Percentiles rank a stretch among this genome's conserved stretches.
These are phyloP conservation scores for Clarias laeviceps DNA, from an alignment of 2,797 vertebrate genomes.

Conservation along the genomic window DNA sequence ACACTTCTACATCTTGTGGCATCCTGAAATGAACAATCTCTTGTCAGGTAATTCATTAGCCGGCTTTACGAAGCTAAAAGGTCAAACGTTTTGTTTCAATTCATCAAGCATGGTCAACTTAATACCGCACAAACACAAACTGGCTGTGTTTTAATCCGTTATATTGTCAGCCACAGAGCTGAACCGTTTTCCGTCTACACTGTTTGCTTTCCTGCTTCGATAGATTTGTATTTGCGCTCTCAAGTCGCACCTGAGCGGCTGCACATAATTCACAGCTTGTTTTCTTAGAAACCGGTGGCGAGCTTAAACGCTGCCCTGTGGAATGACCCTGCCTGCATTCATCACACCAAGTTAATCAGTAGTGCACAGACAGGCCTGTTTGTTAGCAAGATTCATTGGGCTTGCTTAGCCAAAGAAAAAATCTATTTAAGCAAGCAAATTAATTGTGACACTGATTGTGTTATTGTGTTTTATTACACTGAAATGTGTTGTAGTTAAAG, in stretches of 20 bases:
- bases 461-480: slow-evolving; percentile 26
- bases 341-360: slow-evolving; percentile 73
- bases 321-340: slow-evolving; percentile 68
- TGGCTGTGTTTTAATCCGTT: slow-evolving; percentile 42
- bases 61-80: not conserved
- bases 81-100: slow-evolving; percentile 28
- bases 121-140: slow-evolving; percentile 2
- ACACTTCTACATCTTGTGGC: not conserved
- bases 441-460: slow-evolving; percentile 17
- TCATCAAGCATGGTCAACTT: slow-evolving; percentile 17
- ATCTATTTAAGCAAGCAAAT: slow-evolving; percentile 11
- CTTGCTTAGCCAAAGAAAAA: slow-evolving; percentile 38
- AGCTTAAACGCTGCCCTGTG: slow-evolving; percentile 63
- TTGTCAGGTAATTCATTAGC: not conserved
- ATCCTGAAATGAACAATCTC: slow-evolving; percentile 6
- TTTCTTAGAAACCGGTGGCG: slow-evolving; percentile 65
- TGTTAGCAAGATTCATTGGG: slow-evolving; percentile 63
- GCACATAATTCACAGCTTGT: slow-evolving; percentile 64
- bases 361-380: slow-evolving; percentile 55
- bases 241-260: slow-evolving; percentile 66
- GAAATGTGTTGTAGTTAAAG: slow-evolving; percentile 14
- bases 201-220: slow-evolving; percentile 70
- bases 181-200: slow-evolving; percentile 44
- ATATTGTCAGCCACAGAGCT: slow-evolving; percentile 32
- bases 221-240: slow-evolving; percentile 67